Evolutionary conservation across 2,888 invertebrate genomes (phyloP).

Genomic region (Leuctra nigra): DNA sequence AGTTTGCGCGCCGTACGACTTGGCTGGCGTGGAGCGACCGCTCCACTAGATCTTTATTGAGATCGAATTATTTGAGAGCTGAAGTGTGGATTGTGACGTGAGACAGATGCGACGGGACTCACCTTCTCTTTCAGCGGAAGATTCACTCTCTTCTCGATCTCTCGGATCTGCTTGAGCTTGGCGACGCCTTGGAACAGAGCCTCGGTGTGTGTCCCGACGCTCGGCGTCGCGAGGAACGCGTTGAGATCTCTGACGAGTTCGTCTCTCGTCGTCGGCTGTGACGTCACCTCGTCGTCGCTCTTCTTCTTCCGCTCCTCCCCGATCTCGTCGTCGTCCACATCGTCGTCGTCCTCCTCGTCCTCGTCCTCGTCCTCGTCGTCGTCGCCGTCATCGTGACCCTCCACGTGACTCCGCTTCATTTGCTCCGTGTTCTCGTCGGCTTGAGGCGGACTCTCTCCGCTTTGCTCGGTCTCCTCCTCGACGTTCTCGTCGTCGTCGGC

Average conservation of each 20-base stretch:
- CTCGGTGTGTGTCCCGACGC: neutral
- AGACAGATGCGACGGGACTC: too few relatives aligned
- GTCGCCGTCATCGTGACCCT: constrained; percentile 1
- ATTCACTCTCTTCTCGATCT: constrained; percentile 18
- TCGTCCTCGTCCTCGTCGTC: constrained; percentile 5
- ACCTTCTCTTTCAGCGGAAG: constrained; percentile 5
- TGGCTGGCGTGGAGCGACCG: too few relatives aligned
- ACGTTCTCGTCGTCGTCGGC: neutral
- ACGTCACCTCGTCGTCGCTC: neutral
- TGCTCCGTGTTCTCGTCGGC: neutral
- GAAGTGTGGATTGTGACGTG: too few relatives aligned
- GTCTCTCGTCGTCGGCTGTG: neutral
- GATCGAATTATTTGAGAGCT: too few relatives aligned
- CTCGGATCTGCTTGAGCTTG: constrained; percentile 19
- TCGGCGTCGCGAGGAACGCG: constrained; percentile 1
- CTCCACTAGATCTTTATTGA: too few relatives aligned
- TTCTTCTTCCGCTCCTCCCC: constrained; percentile 11
- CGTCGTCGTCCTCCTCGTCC: constrained; percentile 18
- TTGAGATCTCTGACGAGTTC: constrained; percentile 6
- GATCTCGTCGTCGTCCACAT: constrained; percentile 14
- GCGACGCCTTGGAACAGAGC: constrained; percentile 10
- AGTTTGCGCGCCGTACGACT: too few relatives aligned
- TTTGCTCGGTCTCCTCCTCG: neutral
- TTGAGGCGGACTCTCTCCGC: neutral
- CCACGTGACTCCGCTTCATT: neutral